phyloP scores from a whole-genome alignment of 2,113 vertebrate species.

The Acrocephalus kingi region DNA sequence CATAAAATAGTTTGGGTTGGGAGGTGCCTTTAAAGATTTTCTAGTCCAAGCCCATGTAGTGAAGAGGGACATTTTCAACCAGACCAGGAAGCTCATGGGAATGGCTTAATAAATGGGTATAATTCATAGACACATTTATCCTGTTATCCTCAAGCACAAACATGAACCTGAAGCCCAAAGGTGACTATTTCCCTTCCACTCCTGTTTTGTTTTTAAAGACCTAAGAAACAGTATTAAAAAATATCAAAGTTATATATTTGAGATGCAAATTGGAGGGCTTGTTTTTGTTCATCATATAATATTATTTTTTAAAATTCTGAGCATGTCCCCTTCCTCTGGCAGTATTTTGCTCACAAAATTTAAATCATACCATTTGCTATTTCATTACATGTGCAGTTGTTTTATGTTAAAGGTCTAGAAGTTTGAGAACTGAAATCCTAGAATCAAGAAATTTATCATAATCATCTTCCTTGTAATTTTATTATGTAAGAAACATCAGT shows the following conservation, averaged over 20 bases:
- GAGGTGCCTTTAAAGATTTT: not conserved
- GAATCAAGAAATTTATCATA: not conserved
- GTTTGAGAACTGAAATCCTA: not conserved
- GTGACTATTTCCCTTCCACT: not conserved
- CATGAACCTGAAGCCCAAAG: not conserved
- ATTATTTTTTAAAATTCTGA: not conserved
- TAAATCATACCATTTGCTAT: not conserved
- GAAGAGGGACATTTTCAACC: not conserved
- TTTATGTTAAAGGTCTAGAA: not conserved
- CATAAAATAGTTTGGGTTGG: not conserved
- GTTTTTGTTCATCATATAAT: not conserved
- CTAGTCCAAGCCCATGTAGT: not conserved
- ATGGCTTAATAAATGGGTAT: not conserved
- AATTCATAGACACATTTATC: not conserved
- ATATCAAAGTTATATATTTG: not conserved
- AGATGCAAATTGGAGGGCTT: not conserved
- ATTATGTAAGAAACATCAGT: not conserved
- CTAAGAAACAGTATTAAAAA: not conserved
- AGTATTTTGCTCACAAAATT: not conserved
- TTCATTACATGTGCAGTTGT: not conserved
- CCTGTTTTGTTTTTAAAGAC: not conserved
- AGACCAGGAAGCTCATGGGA: not conserved
- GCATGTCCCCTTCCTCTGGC: not conserved
- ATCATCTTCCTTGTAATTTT: not conserved
- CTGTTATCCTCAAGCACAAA: not conserved